Percentiles rank a stretch among this genome's conserved stretches.
phyloP scores from a whole-genome alignment of 2,797 vertebrate species.

The Mus caroli region DNA sequence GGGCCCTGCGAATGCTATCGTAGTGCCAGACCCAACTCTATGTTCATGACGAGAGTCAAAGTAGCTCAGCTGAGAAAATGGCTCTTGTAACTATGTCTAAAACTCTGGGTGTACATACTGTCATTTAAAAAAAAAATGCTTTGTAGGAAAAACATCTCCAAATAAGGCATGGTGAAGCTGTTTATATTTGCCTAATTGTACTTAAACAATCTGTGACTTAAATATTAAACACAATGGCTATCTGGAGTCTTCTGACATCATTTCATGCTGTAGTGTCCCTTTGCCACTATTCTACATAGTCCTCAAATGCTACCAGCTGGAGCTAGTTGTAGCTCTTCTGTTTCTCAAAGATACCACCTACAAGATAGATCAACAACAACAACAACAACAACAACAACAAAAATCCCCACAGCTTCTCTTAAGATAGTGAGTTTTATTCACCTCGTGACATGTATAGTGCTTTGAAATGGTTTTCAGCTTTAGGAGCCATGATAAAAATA shows the following conservation, averaged over 20 bases:
- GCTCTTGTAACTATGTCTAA: neutral
- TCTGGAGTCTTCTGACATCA: slow-evolving; percentile 69
- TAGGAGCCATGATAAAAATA: slow-evolving; percentile 71
- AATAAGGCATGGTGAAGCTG: slow-evolving; percentile 38
- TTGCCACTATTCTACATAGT: slow-evolving; percentile 52
- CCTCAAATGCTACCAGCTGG: slow-evolving; percentile 53
- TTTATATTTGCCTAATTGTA: slow-evolving; percentile 45
- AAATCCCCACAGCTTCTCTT: slow-evolving; percentile 59
- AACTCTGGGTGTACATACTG: neutral
- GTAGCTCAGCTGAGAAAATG: slow-evolving; percentile 15
- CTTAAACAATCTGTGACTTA: slow-evolving; percentile 74
- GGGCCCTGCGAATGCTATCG: neutral
- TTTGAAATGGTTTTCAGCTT: slow-evolving; percentile 80
- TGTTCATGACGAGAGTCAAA: slow-evolving; percentile 60
- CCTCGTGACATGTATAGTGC: slow-evolving; percentile 61
- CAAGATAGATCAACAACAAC: slow-evolving; percentile 14
- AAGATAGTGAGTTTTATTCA: slow-evolving; percentile 73
- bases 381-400: neutral
- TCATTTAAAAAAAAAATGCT: slow-evolving; percentile 44
- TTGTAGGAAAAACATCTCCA: neutral
- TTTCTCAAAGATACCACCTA: slow-evolving; percentile 73
- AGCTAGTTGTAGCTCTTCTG: slow-evolving; percentile 72
- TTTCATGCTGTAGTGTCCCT: slow-evolving; percentile 55
- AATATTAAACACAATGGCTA: slow-evolving; percentile 64
- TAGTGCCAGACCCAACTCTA: neutral